Conservation (phyloP, 2,888 invertebrate genomes). For the Temnothorax rugatulus region DNA sequence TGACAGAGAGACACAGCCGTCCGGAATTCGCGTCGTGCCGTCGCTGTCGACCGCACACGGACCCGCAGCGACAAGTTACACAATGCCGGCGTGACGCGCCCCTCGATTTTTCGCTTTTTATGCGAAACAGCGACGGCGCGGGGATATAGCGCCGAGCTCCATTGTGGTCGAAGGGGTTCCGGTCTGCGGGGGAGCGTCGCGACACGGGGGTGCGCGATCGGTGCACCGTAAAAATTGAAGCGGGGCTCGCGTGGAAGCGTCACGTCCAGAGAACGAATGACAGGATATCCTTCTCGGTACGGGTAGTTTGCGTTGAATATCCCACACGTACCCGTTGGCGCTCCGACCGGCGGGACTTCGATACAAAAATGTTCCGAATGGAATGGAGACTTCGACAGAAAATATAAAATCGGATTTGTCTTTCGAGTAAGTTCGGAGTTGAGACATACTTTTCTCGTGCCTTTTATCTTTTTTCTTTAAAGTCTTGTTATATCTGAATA, state of each 20-base stretch:
- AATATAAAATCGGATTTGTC: not conserved
- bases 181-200: constrained; percentile 59
- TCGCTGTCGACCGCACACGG: constrained; percentile 64
- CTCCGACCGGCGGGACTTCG: not conserved
- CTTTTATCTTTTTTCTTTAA: not conserved
- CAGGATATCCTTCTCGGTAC: constrained; percentile 44
- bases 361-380: constrained; percentile 19
- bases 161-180: constrained; percentile 52
- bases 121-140: constrained; percentile 61
- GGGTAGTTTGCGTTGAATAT: constrained; percentile 31
- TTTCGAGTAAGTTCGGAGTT: not conserved
- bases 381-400: not conserved
- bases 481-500: not conserved
- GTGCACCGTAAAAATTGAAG: constrained; percentile 54
- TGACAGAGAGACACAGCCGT: constrained; percentile 70
- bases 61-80: constrained; percentile 54
- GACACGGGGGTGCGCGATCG: constrained; percentile 69
- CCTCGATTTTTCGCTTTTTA: constrained; percentile 76
- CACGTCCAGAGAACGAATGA: constrained; percentile 47
- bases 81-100: constrained; percentile 76
- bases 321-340: not conserved
- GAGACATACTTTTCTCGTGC: not conserved
- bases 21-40: constrained; percentile 62
- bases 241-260: constrained; percentile 48
- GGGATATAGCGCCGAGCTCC: constrained; percentile 54